These are phyloP conservation scores for Brassicogethes aeneus DNA, from an alignment of 2,888 invertebrate species.

Conservation along the genomic window DNA sequence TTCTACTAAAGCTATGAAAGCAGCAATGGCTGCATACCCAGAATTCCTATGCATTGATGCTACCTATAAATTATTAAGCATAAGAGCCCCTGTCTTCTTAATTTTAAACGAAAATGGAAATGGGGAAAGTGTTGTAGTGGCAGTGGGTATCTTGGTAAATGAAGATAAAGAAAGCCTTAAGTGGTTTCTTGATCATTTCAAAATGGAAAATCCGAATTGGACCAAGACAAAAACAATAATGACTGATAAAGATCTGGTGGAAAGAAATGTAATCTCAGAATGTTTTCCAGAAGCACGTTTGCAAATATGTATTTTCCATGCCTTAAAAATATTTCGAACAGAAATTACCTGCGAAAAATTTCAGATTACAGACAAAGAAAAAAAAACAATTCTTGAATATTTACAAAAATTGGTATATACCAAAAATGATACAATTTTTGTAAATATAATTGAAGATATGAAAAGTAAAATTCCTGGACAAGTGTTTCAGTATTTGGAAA, in stretches of 20 bases:
- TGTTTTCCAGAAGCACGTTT: conserved; percentile 1
- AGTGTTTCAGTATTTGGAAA: too few species aligned
- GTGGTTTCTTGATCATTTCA: too few species aligned
- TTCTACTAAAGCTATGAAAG: conserved; percentile 5
- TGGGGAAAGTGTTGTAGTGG: conserved; percentile 8
- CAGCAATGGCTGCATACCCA: conserved; percentile 6
- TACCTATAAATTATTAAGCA: conserved; percentile 6
- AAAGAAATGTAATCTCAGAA: conserved; percentile 2
- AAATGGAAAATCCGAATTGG: conserved; percentile 3
- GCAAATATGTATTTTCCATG: conserved; percentile 1
- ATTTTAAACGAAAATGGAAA: conserved; percentile 10
- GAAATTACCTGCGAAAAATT: too few species aligned
- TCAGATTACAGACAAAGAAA: too few species aligned
- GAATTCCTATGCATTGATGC: conserved; percentile 10
- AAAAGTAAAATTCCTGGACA: too few species aligned
- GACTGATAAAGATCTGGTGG: conserved; percentile 2
- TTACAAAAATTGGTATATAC: too few species aligned
- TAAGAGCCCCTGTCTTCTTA: conserved; percentile 6
- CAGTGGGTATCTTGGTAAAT: conserved; percentile 6
- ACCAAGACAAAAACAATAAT: conserved; percentile 1
- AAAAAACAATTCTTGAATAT: too few species aligned
- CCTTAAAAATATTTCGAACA: too few species aligned
- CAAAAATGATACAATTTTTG: too few species aligned
- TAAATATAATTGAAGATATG: too few species aligned
- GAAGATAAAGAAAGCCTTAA: conserved; percentile 4